phyloP scores from a whole-genome alignment of 2,888 invertebrate genomes.

The Operophtera brumata region DNA sequence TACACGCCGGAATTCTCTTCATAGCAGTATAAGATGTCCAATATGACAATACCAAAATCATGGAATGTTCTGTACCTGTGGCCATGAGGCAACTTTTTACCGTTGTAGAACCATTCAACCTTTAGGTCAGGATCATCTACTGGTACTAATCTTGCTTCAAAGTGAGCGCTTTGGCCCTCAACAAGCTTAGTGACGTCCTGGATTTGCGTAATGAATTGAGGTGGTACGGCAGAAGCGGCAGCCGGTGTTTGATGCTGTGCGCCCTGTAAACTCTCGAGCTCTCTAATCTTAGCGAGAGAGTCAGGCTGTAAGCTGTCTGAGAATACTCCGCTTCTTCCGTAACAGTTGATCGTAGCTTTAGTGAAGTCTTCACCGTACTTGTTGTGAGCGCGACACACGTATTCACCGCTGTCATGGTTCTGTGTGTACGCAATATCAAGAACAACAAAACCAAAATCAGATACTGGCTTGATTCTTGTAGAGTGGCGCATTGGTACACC shows the following conservation, averaged over 20 bases:
- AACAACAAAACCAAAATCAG: slow-evolving; percentile 97
- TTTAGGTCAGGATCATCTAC: slow-evolving; percentile 96
- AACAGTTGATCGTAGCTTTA: slow-evolving; percentile 90
- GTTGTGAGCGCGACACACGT: slow-evolving; percentile 94
- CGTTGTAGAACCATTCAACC: slow-evolving; percentile 98
- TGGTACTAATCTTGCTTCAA: slow-evolving; percentile 95
- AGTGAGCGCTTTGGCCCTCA: slow-evolving; percentile 97
- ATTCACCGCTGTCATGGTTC: slow-evolving; percentile 95
- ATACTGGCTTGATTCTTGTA: slow-evolving; percentile 94
- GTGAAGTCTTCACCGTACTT: slow-evolving; percentile 95
- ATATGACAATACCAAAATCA: slow-evolving; percentile 97
- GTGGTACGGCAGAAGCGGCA: slow-evolving; percentile 88
- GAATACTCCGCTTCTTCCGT: slow-evolving; percentile 92
- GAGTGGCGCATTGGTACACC: slow-evolving; percentile 93
- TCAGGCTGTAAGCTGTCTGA: slow-evolving; percentile 95
- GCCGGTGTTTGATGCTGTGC: slow-evolving; percentile 83
- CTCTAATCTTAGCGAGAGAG: slow-evolving; percentile 92
- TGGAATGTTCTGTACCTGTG: slow-evolving; percentile 98
- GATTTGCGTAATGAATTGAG: slow-evolving; percentile 94
- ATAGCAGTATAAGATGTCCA: slow-evolving; percentile 97
- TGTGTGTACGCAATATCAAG: slow-evolving; percentile 97
- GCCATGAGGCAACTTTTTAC: slow-evolving; percentile 94
- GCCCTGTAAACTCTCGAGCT: slow-evolving; percentile 88
- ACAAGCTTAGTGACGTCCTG: slow-evolving; percentile 90
- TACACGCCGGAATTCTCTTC: slow-evolving; percentile 97